Percentiles rank a stretch among this genome's conserved stretches.
Conservation (phyloP, 2,888 invertebrate genomes). For the Leistus spinibarbis region DNA sequence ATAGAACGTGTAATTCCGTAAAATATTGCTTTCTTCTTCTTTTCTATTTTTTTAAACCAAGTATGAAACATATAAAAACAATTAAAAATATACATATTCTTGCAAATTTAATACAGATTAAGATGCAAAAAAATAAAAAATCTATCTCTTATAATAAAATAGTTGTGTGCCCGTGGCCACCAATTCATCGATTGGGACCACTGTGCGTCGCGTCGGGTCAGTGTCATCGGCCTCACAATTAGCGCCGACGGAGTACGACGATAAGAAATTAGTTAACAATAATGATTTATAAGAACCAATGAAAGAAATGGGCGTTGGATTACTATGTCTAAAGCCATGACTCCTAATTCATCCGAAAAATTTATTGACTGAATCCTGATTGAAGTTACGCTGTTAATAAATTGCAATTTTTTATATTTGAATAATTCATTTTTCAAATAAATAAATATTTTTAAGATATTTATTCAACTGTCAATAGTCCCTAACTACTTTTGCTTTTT, state of each 20-base stretch:
- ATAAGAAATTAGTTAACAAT: neutral
- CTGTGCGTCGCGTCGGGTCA: no score
- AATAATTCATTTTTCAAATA: neutral
- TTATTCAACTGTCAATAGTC: neutral
- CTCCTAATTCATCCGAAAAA: conserved; percentile 6
- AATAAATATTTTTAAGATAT: neutral
- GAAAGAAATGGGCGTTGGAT: neutral
- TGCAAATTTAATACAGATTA: no score
- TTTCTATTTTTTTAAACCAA: no score
- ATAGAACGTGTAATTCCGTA: no score
- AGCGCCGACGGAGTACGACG: neutral
- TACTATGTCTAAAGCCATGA: no score
- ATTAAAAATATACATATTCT: no score
- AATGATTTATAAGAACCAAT: neutral
- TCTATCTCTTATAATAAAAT: no score
- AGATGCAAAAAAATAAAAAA: no score
- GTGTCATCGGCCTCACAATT: neutral
- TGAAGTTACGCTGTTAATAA: neutral
- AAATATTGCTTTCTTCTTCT: no score
- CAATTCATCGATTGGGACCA: no score
- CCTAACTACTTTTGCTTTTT: neutral
- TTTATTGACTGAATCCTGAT: neutral
- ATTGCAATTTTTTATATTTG: neutral
- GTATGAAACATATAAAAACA: no score
- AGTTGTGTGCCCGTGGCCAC: no score